phyloP scores from a whole-genome alignment of 2,113 vertebrate species.

The Blennius ocellaris region DNA sequence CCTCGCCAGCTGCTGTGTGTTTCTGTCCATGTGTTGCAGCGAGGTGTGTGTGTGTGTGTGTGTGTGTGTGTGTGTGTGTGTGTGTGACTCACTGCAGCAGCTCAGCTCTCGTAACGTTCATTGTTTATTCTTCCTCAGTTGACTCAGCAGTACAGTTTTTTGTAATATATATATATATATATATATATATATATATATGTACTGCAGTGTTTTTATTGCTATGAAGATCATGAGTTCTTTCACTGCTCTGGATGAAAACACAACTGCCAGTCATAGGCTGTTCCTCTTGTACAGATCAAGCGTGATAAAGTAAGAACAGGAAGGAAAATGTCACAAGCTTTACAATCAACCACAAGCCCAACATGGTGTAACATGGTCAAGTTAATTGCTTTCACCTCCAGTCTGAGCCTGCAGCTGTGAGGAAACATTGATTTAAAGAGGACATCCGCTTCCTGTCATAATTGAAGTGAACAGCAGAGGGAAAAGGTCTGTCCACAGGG shows the following conservation, averaged over 20 bases:
- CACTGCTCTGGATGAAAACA: constrained; percentile 37
- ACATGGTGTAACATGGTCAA: constrained; percentile 37
- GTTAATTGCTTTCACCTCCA: constrained; percentile 59
- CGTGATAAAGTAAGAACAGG: constrained; percentile 10
- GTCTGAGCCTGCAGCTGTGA: constrained; percentile 41
- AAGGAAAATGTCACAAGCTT: constrained; percentile 9
- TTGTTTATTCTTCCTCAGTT: constrained; percentile 1
- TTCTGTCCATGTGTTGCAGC: constrained; percentile 63
- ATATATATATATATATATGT: no score
- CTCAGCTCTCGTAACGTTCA: no score
- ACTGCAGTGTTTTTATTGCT: constrained; percentile 20
- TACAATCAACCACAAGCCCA: constrained; percentile 39
- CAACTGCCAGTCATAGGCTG: constrained; percentile 59
- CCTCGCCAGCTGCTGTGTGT: constrained; percentile 35
- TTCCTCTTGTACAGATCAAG: constrained; percentile 32
- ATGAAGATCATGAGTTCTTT: constrained; percentile 54
- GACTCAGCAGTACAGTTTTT: constrained; percentile 21
- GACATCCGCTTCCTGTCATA: constrained; percentile 46
- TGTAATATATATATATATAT: no score
- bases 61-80: background rate
- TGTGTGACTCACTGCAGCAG: constrained; percentile 38
- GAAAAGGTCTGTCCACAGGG: constrained; percentile 46
- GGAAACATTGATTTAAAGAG: constrained; percentile 54
- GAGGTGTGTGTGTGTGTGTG: no score
- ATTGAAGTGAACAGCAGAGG: constrained; percentile 50